A percentile compares a stretch with the other conserved stretches of the same genome.
phyloP scores from a whole-genome alignment of 2,888 invertebrate genomes.

The Plagiodera versicolora region DNA sequence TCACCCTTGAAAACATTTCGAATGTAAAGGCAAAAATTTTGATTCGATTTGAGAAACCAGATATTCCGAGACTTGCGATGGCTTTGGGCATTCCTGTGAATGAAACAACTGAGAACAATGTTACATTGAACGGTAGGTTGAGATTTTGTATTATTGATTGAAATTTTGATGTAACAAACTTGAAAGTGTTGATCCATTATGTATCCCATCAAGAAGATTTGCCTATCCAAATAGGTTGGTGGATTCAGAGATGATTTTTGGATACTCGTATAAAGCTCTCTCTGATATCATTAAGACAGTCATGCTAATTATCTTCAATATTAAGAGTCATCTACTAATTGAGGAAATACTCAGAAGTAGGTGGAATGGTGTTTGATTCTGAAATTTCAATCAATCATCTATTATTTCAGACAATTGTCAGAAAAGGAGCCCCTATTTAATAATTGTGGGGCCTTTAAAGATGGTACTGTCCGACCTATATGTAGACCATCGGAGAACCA shows the following conservation, averaged over 20 bases:
- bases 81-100: not conserved
- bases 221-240: constrained; percentile 4
- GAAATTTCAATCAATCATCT: not conserved
- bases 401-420: not conserved
- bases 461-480: constrained; percentile 20
- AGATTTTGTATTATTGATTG: not conserved
- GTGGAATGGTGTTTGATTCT: no score
- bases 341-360: constrained; percentile 1
- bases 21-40: not conserved
- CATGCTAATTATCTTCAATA: not conserved
- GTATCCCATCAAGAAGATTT: not conserved
- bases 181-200: constrained; percentile 1
- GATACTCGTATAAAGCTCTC: not conserved
- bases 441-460: constrained; percentile 22
- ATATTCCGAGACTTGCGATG: not conserved
- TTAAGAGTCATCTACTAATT: constrained; percentile 3
- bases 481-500: constrained; percentile 26
- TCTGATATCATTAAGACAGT: not conserved
- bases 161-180: not conserved
- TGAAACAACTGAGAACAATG: not conserved
- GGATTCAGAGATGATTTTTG: constrained; percentile 3
- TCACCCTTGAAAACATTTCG: constrained; percentile 4
- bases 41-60: not conserved
- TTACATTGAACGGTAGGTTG: not conserved
- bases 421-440: constrained; percentile 14